phyloP scores from a whole-genome alignment of 2,888 invertebrate genomes.

The Epistrophe eligans region DNA sequence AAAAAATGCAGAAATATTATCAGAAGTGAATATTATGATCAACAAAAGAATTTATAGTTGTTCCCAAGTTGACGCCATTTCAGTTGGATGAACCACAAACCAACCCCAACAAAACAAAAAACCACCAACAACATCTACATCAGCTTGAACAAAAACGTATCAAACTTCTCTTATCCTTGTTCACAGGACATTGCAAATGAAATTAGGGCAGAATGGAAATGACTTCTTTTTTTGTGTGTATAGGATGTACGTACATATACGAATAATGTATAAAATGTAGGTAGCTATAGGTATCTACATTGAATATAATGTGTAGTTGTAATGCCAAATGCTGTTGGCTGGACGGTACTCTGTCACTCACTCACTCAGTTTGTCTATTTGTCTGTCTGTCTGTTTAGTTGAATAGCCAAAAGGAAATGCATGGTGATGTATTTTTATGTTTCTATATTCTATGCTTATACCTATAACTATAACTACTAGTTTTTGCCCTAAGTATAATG shows the following conservation, averaged over 20 bases:
- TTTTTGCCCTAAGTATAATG: neutral
- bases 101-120: neutral
- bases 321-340: conserved; percentile 49
- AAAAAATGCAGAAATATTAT: conserved; percentile 15
- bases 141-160: neutral
- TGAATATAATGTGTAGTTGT: conserved; percentile 28
- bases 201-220: conserved; percentile 66
- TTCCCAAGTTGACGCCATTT: conserved; percentile 61
- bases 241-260: neutral
- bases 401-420: conserved; percentile 38
- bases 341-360: conserved; percentile 37
- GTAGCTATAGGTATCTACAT: neutral
- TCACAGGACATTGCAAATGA: conserved; percentile 65
- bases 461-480: neutral
- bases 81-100: conserved; percentile 31
- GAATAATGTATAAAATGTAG: neutral
- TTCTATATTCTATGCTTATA: neutral
- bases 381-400: conserved; percentile 23
- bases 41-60: conserved; percentile 31
- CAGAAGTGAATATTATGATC: neutral
- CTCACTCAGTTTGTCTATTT: conserved; percentile 34
- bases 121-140: neutral
- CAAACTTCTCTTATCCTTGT: conserved; percentile 32
- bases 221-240: conserved; percentile 37
- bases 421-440: conserved; percentile 13